Evolutionary conservation across 2,888 invertebrate species (phyloP), one percentile per base, ranked within the genome.

Genomic region (Acanthoscelides obtectus): DNA sequence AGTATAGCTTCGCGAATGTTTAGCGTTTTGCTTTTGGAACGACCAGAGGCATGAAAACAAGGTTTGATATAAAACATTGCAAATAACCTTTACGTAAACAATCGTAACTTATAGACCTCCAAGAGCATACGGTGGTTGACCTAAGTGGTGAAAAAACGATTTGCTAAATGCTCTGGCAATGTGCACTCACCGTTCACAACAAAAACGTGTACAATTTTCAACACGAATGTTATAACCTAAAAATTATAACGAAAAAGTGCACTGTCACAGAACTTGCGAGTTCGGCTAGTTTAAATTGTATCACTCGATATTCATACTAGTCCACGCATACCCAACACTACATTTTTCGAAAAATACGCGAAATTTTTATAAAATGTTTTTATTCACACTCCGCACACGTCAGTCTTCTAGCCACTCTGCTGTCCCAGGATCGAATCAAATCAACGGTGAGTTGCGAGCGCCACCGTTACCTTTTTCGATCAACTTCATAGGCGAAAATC

Each of bases 181-280:
- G 17, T 45, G 22, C 67, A 75, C 75, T 75, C 74, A 76, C 77
- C 75, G 71, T 69, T 74, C 70, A 20, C 66, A 70, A 70, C 20
- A 66, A 71, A 70, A 74, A 72, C 72, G 75, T 76, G 74, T 72
- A 69, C 65, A 71, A 72, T 72, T 17, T 27, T n/a, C 22, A 45
- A 12, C 6, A 12, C 3, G 1, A 69, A 64, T 72, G 69, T 72
- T 77, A 76, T 77, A 77, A 77, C 76, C 76, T 77, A 69, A 74
- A 75, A 77, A 77, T 75, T 72, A 67, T 72, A 17, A 21, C 45
- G n/a, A n/a, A 22, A 73, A 72, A 67, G 70, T 73, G 75, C 75
- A 77, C 75, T 69, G 74, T 75, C 75, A 76, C 73, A 77, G 70
- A 75, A 27, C 70, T 17, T n/a, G 22, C 22, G 68, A 45, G 45